phyloP scores from a whole-genome alignment of 2,797 vertebrate species.

The Acipenser ruthenus region DNA sequence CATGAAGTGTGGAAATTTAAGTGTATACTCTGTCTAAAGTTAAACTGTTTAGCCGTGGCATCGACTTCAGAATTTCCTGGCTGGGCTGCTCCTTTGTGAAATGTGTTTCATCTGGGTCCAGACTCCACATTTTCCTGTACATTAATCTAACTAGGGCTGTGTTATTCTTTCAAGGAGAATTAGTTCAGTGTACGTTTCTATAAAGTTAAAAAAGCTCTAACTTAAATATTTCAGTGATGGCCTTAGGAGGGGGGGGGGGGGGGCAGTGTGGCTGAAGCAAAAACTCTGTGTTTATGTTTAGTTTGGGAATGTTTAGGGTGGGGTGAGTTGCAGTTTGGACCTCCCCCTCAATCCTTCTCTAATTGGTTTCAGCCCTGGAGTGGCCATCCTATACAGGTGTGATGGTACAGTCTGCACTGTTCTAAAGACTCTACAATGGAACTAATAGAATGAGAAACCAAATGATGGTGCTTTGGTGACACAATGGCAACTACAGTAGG shows the following conservation, averaged over 20 bases:
- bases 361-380: too few species aligned
- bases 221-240: not conserved
- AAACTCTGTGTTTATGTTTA: too few species aligned
- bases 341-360: too few species aligned
- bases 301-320: too few species aligned
- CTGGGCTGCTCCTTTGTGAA: conserved; percentile 1
- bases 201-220: not conserved
- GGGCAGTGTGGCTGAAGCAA: too few species aligned
- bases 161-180: not conserved
- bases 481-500: too few species aligned
- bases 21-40: conserved; percentile 11
- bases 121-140: not conserved
- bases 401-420: too few species aligned
- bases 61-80: conserved; percentile 15
- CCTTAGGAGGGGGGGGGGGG: not conserved
- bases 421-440: too few species aligned
- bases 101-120: conserved; percentile 15
- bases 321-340: too few species aligned
- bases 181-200: not conserved
- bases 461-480: too few species aligned
- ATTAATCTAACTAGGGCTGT: conserved; percentile 7
- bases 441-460: too few species aligned
- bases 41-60: conserved; percentile 8
- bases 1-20: conserved; percentile 16
- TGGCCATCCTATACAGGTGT: too few species aligned